Evolutionary conservation across 2,888 invertebrate genomes (phyloP), one percentile per base, ranked within the genome.

Genomic region (Malthinus flaveolus): DNA sequence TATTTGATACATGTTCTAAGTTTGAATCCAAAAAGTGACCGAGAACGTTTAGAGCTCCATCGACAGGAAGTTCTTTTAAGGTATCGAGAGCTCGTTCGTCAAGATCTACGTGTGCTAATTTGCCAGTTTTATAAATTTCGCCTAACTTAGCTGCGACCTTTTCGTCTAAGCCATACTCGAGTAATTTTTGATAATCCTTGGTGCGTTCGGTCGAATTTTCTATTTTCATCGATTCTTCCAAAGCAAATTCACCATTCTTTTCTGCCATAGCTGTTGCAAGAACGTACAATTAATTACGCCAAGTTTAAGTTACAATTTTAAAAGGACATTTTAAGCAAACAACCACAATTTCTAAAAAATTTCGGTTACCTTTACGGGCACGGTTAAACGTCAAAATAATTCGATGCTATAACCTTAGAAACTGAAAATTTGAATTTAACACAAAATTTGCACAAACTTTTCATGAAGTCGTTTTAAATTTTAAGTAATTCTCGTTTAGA

Each of bases 1-100:
- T 98, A 85, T 99, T 98, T 75, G 95, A 95, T 77, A 99, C 98
- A 86, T 99, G 98, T 83, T 97, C 96, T 81, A 99, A 85, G 85
- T 97, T 97, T 77, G 96, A 96, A 81, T 97, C 96, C 76, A 95
- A 88, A 84, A 97, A 97, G 85, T 97, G 96, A 81, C 93, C 92
- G 80, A 97, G 87, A 80, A 95, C 94, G 84, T 90, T 93, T 80
- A 93, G 87, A 82, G 93, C 93, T 81, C 93, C 93, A 79, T 93
- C 93, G 73, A 93, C 91, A 76, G 95, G 95, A 84, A 98, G 97
- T 85, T 97, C 97, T 84, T 96, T 96, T 71, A 99, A 87, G 79
- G 97, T 97, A 81, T 99, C 98, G 78, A 98, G 83, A 72, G 97
- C 97, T 82, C 98, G 87, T 81, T 97, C 97, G 81, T 99, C 98